These are phyloP conservation scores for Chromis chromis DNA, from an alignment of 2,797 vertebrate species.

Conservation along the genomic window DNA sequence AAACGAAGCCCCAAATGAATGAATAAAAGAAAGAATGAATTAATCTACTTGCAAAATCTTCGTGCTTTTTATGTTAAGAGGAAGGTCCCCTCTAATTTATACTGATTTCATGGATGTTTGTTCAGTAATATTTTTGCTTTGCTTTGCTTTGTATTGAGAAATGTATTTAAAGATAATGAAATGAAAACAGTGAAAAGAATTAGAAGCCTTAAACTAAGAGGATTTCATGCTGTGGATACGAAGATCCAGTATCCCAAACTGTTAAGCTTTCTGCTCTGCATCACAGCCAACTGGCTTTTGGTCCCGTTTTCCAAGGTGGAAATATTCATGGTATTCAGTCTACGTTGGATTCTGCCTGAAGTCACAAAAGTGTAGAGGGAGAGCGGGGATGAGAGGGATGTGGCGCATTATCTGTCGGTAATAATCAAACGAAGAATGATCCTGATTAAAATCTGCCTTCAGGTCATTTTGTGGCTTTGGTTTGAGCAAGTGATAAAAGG, in stretches of 20 bases:
- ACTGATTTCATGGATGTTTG: background rate
- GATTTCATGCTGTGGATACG: background rate
- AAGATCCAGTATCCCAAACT: background rate
- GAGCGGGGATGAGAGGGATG: conserved; percentile 38
- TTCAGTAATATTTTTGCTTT: background rate
- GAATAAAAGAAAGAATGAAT: background rate
- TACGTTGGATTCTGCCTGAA: conserved; percentile 26
- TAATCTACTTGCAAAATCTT: background rate
- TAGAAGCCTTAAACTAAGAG: background rate
- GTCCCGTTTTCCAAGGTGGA: conserved; percentile 73
- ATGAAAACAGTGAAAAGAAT: background rate
- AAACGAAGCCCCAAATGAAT: background rate
- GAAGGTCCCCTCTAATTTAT: background rate
- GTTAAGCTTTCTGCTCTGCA: conserved; percentile 12
- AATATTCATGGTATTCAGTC: conserved; percentile 69
- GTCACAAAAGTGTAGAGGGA: conserved; percentile 32
- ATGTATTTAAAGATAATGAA: no score
- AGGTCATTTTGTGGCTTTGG: conserved; percentile 60
- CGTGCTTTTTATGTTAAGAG: background rate
- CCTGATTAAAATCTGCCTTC: conserved; percentile 47
- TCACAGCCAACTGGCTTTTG: conserved; percentile 71
- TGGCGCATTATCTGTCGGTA: conserved; percentile 1
- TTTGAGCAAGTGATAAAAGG: conserved; percentile 56
- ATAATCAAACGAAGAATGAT: conserved; percentile 43
- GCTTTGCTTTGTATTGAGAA: no score